These are phyloP conservation scores for Sepiola atlantica DNA, from an alignment of 2,888 invertebrate genomes.

Conservation along the genomic window DNA sequence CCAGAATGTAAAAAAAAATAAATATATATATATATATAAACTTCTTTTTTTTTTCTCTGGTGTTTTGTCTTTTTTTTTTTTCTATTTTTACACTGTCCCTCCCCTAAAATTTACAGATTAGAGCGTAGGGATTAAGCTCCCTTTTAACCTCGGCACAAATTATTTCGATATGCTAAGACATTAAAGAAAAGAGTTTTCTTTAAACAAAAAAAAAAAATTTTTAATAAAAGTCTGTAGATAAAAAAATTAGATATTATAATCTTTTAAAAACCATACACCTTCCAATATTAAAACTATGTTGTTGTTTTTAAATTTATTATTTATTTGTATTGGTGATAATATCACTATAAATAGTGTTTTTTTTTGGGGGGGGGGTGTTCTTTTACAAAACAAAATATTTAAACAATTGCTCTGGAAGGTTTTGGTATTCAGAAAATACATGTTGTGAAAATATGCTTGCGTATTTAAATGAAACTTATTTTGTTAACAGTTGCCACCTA, in stretches of 20 bases:
- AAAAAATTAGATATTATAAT: too few species aligned
- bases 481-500: conserved; percentile 32
- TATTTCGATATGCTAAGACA: neutral
- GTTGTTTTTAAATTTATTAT: neutral
- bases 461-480: neutral
- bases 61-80: neutral
- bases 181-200: neutral
- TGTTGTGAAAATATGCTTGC: conserved; percentile 32
- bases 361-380: neutral
- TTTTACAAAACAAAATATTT: neutral
- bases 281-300: neutral
- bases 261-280: neutral
- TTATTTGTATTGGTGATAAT: neutral
- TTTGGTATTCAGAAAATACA: conserved; percentile 23
- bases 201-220: neutral
- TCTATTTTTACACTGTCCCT: neutral
- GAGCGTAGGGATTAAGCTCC: neutral
- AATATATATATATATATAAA: neutral
- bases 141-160: neutral
- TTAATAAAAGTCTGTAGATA: neutral
- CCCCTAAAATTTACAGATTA: neutral
- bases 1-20: neutral
- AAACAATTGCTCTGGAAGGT: conserved; percentile 11
- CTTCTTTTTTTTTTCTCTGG: neutral
- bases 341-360: neutral